Evolutionary conservation across 2,888 invertebrate species (phyloP), one percentile per base, ranked within the genome.

Genomic region (Lochmaea crataegi): DNA sequence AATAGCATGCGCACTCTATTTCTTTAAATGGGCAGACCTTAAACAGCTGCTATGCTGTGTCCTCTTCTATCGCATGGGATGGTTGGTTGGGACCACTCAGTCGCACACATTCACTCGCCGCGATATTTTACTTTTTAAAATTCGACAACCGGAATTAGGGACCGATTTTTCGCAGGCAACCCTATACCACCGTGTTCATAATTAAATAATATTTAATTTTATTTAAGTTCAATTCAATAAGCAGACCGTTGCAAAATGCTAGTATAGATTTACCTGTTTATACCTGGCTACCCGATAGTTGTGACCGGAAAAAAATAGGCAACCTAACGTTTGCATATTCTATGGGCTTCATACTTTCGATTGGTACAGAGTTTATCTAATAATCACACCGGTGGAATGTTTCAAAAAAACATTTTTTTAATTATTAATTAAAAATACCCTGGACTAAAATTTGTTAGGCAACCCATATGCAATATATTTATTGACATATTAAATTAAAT

Each of bases 291-390:
- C 71, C 71, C 45, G n/a, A 58, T 16, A 48, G 58, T 65, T 71
- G 57, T 56, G 57, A 56, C 65, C n/a, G 65, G 65, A 65, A 71
- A 71, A 65, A 45, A 65, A 71, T 71, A 65, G 60, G 14, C 71
- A 71, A 42, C 71, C 71, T 65, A 65, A 65, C 65, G 48, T 71
- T 71, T 71, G 71, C 57, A 65, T 71, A 60, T 71, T 60, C 45
- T 71, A 71, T 71, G 48, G 58, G 60, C 53, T 71, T 57, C 65
- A 71, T 58, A 71, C 58, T 71, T 71, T 71, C 65, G 65, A 58
- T 68, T 68, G 68, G 69, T 51, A 63, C 63, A 14, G 41, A 69
- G 53, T 69, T 68, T 51, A 45, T 48, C 9, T 53, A 14, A 32
- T 48, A 65, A 65, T 7, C 16, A 51, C 14, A 51, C 51, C 16